Conservation (phyloP, 2,113 vertebrate species). For the Hipposideros armiger region DNA sequence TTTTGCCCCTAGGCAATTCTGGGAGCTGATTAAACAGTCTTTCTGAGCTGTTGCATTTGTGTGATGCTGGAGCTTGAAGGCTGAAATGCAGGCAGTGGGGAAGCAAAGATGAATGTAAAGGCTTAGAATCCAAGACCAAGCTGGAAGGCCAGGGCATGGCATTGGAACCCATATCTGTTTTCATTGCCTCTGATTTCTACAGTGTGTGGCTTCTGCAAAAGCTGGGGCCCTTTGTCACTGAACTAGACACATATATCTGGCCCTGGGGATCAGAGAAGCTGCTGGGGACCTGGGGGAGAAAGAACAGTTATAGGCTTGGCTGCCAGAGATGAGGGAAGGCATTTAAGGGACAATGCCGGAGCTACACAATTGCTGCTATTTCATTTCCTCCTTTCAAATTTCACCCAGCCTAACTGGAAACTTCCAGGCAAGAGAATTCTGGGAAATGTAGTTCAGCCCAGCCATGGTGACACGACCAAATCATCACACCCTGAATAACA, state of each 20-base stretch:
- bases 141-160: background rate
- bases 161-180: background rate
- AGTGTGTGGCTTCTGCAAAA: no score
- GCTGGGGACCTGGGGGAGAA: no score
- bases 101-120: background rate
- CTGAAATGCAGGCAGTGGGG: background rate
- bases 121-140: background rate
- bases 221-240: background rate
- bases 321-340: background rate
- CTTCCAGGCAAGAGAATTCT: background rate
- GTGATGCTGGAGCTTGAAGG: background rate
- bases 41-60: background rate
- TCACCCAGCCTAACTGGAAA: background rate
- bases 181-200: background rate
- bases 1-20: background rate
- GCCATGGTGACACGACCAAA: background rate
- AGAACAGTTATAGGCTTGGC: background rate
- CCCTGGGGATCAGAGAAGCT: background rate
- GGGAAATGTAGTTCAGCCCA: background rate
- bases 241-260: background rate
- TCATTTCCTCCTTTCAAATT: background rate
- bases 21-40: background rate
- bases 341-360: background rate
- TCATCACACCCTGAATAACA: background rate
- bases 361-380: background rate